phyloP scores from a whole-genome alignment of 2,888 invertebrate species.

The Micropterix aruncella region DNA sequence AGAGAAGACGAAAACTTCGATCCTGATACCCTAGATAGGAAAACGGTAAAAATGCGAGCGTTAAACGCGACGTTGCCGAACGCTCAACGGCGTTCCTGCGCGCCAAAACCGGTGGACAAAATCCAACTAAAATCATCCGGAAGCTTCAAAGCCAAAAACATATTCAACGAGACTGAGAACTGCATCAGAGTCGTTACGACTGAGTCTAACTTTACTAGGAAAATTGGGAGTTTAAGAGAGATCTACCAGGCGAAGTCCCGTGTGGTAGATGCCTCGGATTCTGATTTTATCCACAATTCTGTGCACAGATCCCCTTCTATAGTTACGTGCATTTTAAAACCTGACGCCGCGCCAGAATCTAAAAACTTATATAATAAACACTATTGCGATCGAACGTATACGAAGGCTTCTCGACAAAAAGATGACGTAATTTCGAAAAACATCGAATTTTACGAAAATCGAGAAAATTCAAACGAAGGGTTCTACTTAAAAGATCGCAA shows the following conservation, averaged over 20 bases:
- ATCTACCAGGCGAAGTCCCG: constrained; percentile 62
- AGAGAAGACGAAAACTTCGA: constrained; percentile 65
- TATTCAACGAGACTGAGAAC: constrained; percentile 17
- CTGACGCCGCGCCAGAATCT: not conserved
- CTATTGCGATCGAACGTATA: not conserved
- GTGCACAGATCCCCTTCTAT: not conserved
- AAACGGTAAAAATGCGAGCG: constrained; percentile 27
- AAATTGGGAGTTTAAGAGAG: constrained; percentile 59
- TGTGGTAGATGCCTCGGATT: constrained; percentile 10
- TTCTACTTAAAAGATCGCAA: not conserved
- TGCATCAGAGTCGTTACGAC: constrained; percentile 17
- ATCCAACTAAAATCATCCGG: constrained; percentile 52
- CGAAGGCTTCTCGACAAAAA: no score
- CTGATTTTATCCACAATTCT: not conserved
- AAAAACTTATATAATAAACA: not conserved
- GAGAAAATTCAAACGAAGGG: not conserved
- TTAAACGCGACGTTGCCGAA: not conserved
- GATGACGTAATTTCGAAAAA: not conserved
- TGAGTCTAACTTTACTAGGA: constrained; percentile 33
- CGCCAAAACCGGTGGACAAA: constrained; percentile 28
- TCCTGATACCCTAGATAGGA: constrained; percentile 73
- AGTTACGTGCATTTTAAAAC: not conserved
- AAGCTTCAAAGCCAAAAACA: constrained; percentile 50
- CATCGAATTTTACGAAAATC: not conserved
- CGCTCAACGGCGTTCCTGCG: constrained; percentile 13